Percentiles rank a stretch among this genome's conserved stretches.
phyloP scores from a whole-genome alignment of 2,797 vertebrate genomes.

The Cossypha polioptera region DNA sequence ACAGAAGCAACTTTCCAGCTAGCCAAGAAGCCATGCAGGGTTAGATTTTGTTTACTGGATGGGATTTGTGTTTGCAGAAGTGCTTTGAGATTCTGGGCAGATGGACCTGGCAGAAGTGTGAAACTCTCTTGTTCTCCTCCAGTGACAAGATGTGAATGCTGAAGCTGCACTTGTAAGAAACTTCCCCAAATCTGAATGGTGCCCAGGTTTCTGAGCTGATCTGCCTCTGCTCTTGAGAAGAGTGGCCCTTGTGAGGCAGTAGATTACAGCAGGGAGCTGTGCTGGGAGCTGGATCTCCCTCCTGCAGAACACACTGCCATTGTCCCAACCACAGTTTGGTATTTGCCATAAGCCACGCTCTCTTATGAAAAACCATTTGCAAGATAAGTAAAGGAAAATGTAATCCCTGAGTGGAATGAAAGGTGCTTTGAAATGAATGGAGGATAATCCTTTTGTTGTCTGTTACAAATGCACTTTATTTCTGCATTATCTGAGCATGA shows the following conservation, averaged over 20 bases:
- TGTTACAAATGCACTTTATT: conserved; percentile 79
- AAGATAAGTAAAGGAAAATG: conserved; percentile 82
- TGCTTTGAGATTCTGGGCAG: not conserved
- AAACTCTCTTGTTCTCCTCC: not conserved
- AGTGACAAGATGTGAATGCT: not conserved
- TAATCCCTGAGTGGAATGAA: conserved; percentile 80
- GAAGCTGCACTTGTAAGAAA: not conserved
- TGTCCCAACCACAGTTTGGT: conserved; percentile 56
- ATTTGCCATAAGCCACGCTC: conserved; percentile 66
- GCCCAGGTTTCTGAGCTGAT: not conserved
- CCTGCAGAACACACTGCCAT: conserved; percentile 29
- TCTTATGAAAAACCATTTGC: conserved; percentile 74
- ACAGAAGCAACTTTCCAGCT: not conserved
- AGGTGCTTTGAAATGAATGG: conserved; percentile 79
- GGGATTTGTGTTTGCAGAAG: not conserved
- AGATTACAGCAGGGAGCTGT: conserved; percentile 26
- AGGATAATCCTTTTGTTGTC: conserved; percentile 81
- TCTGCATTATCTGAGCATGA: conserved; percentile 75
- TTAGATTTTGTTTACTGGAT: not conserved
- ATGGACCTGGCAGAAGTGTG: rapidly evolving
- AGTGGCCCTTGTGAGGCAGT: not conserved
- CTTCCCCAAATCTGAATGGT: not conserved
- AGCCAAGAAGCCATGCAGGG: not conserved
- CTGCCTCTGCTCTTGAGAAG: not conserved
- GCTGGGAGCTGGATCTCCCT: conserved; percentile 11